A percentile compares a stretch with the other conserved stretches of the same genome.
These are phyloP conservation scores for Drosophila setifemur DNA, from an alignment of 1,140 invertebrate species.

Conservation along the genomic window DNA sequence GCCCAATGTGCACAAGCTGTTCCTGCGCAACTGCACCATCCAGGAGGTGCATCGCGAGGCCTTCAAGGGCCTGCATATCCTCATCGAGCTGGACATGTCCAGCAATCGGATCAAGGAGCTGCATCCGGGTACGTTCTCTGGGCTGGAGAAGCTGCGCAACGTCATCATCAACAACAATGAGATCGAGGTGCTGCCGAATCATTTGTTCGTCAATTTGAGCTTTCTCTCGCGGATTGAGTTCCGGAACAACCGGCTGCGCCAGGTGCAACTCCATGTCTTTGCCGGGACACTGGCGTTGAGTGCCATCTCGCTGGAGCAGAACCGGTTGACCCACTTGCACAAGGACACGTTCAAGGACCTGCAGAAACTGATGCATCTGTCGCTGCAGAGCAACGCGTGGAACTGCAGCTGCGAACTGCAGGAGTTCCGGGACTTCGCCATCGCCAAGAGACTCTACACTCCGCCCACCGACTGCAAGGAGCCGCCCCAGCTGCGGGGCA, in stretches of 20 bases:
- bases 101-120: slow-evolving; percentile 88
- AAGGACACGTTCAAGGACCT: slow-evolving; percentile 85
- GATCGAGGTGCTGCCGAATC: slow-evolving; percentile 87
- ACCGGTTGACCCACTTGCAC: slow-evolving; percentile 87
- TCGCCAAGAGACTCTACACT: slow-evolving; percentile 88
- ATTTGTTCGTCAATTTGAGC: slow-evolving; percentile 89
- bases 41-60: slow-evolving; percentile 87
- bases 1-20: slow-evolving; percentile 91
- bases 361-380: slow-evolving; percentile 87
- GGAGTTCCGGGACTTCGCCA: slow-evolving; percentile 89
- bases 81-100: slow-evolving; percentile 93
- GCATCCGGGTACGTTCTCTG: slow-evolving; percentile 88
- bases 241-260: slow-evolving; percentile 88
- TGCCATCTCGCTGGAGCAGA: slow-evolving; percentile 87
- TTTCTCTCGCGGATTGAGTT: slow-evolving; percentile 90
- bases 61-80: slow-evolving; percentile 88
- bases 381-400: slow-evolving; percentile 92
- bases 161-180: slow-evolving; percentile 89
- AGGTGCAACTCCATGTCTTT: slow-evolving; percentile 89
- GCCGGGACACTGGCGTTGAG: slow-evolving; percentile 87
- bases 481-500: slow-evolving; percentile 86
- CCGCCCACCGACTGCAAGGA: slow-evolving; percentile 88
- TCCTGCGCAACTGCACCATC: slow-evolving; percentile 88
- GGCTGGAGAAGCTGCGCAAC: slow-evolving; percentile 87
- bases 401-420: slow-evolving; percentile 93